Percentiles rank a stretch among this genome's conserved stretches.
These are phyloP conservation scores for Drosophila sp. DNA, from an alignment of 1,140 invertebrate genomes.

Conservation along the genomic window DNA sequence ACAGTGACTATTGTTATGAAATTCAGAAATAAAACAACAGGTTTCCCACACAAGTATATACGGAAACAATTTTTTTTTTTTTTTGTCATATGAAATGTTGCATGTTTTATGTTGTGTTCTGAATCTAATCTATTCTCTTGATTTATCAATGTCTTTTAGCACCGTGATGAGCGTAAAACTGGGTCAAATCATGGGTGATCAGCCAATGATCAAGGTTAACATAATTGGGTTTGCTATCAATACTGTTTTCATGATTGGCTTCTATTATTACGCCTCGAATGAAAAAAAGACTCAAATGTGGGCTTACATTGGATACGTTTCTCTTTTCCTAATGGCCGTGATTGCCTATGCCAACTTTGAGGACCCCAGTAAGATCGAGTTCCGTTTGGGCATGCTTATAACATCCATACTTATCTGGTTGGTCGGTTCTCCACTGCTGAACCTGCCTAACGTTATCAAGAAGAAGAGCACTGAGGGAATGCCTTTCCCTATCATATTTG, in stretches of 20 bases:
- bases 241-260: slow-evolving; percentile 87
- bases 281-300: slow-evolving; percentile 86
- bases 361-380: slow-evolving; percentile 87
- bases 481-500: slow-evolving; percentile 93
- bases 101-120: no score
- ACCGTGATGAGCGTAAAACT: slow-evolving; percentile 89
- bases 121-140: background rate
- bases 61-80: no score
- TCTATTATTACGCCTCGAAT: slow-evolving; percentile 87
- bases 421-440: slow-evolving; percentile 89
- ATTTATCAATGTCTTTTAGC: slow-evolving; percentile 82
- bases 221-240: slow-evolving; percentile 89
- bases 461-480: slow-evolving; percentile 91
- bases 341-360: slow-evolving; percentile 88
- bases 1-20: slow-evolving; percentile 2
- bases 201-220: slow-evolving; percentile 90
- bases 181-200: slow-evolving; percentile 89
- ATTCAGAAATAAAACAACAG: slow-evolving; percentile 10
- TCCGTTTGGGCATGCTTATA: slow-evolving; percentile 89
- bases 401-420: slow-evolving; percentile 89
- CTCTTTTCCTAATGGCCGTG: slow-evolving; percentile 86
- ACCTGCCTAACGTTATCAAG: slow-evolving; percentile 89
- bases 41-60: background rate
- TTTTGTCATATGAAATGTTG: no score
- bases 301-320: slow-evolving; percentile 85